Conservation (phyloP, 2,797 vertebrate species). For the Ctenopoma multispine region DNA sequence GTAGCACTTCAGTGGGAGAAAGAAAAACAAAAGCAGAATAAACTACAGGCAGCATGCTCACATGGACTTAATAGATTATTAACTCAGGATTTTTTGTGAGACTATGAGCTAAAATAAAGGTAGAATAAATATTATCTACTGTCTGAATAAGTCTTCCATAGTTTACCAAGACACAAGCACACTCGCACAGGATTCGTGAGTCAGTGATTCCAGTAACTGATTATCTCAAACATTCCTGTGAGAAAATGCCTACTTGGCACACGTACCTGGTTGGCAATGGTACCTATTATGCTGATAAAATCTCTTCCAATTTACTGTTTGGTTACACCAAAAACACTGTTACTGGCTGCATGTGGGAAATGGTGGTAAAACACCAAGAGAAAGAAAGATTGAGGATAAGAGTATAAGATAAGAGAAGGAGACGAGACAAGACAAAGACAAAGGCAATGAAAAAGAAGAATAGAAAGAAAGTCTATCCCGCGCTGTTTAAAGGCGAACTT, state of each 20-base stretch:
- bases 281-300: constrained; percentile 35
- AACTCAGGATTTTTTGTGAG: constrained; percentile 7
- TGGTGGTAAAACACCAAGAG: neutral
- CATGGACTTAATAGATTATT: neutral
- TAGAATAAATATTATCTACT: constrained; percentile 8
- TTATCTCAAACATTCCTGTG: constrained; percentile 46
- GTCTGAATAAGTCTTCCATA: constrained; percentile 5
- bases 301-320: constrained; percentile 39
- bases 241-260: constrained; percentile 50
- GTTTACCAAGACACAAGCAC: neutral
- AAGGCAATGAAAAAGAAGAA: constrained; percentile 15
- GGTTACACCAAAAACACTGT: constrained; percentile 47
- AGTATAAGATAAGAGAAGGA: neutral
- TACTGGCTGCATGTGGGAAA: constrained; percentile 20
- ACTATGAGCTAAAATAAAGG: constrained; percentile 11
- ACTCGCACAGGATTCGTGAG: constrained; percentile 24
- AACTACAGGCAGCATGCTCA: neutral
- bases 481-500: constrained; percentile 20
- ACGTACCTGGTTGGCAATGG: constrained; percentile 8
- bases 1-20: neutral
- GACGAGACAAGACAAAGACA: neutral
- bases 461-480: constrained; percentile 17
- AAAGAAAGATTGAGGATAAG: neutral
- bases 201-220: constrained; percentile 55
- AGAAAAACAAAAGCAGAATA: neutral